Conservation (phyloP, 2,797 vertebrate species). For the Chiroxiphia lanceolata region DNA sequence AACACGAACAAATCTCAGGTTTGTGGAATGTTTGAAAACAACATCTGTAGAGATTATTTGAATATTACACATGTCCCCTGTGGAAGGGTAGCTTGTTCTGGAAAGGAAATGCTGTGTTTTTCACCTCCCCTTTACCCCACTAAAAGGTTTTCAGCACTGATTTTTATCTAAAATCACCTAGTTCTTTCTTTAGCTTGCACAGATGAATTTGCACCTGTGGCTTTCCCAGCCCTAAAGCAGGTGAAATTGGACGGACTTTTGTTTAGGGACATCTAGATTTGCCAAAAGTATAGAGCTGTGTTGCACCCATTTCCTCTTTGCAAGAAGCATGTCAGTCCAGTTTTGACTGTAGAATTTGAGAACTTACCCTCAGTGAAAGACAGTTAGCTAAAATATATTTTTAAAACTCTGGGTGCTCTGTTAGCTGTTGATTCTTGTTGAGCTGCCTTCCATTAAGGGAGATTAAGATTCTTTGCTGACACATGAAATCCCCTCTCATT, state of each 20-base stretch:
- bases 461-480: background rate
- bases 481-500: background rate
- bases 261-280: background rate
- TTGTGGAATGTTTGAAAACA: constrained; percentile 7
- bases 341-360: background rate
- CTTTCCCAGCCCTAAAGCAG: background rate
- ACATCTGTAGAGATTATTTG: background rate
- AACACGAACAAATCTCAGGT: constrained; percentile 93
- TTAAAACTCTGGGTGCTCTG: background rate
- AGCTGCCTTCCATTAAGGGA: background rate
- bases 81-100: background rate
- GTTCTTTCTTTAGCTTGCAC: background rate
- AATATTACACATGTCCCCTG: background rate
- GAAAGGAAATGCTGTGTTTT: background rate
- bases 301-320: background rate
- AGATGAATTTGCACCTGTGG: background rate
- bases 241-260: background rate
- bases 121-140: background rate
- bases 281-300: background rate
- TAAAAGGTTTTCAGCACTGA: background rate
- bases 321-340: background rate
- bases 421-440: background rate
- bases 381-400: background rate
- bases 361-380: background rate
- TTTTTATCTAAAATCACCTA: background rate